A percentile compares a stretch with the other conserved stretches of the same genome.
Conservation (phyloP, 1,140 invertebrate species). For the Diabrotica undecimpunctata region DNA sequence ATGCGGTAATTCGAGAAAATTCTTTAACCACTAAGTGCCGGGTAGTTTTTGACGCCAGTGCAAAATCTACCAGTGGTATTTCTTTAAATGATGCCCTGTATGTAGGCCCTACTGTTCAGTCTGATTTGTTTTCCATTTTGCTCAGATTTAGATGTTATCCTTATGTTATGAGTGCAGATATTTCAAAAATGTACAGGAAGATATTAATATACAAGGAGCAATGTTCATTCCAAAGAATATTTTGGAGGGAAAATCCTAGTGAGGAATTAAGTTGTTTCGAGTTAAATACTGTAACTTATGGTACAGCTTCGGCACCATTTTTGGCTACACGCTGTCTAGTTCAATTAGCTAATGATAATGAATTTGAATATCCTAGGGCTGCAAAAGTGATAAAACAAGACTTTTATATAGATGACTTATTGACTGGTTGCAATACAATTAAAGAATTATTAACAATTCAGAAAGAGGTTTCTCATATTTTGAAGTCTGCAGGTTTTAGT, state of each 20-base stretch:
- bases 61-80: slow-evolving; percentile 27
- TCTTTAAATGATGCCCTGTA: slow-evolving; percentile 42
- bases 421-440: slow-evolving; percentile 36
- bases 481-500: slow-evolving; percentile 31
- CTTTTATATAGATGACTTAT: slow-evolving; percentile 51
- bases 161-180: slow-evolving; percentile 40
- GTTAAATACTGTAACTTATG: slow-evolving; percentile 37
- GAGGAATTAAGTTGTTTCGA: slow-evolving; percentile 13
- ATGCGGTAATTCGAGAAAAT: slow-evolving; percentile 37
- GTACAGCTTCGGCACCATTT: slow-evolving; percentile 39
- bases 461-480: slow-evolving; percentile 19
- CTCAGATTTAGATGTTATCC: slow-evolving; percentile 39
- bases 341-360: slow-evolving; percentile 34
- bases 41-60: slow-evolving; percentile 38
- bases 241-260: slow-evolving; percentile 23
- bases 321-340: slow-evolving; percentile 40
- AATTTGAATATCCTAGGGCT: slow-evolving; percentile 28
- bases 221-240: slow-evolving; percentile 36
- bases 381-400: slow-evolving; percentile 36
- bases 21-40: slow-evolving; percentile 39
- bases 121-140: slow-evolving; percentile 42
- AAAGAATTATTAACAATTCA: slow-evolving; percentile 23
- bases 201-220: slow-evolving; percentile 22
- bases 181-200: slow-evolving; percentile 26
- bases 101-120: slow-evolving; percentile 40